Conservation (phyloP, 1,140 invertebrate genomes). For the Drosophila fuyamai region DNA sequence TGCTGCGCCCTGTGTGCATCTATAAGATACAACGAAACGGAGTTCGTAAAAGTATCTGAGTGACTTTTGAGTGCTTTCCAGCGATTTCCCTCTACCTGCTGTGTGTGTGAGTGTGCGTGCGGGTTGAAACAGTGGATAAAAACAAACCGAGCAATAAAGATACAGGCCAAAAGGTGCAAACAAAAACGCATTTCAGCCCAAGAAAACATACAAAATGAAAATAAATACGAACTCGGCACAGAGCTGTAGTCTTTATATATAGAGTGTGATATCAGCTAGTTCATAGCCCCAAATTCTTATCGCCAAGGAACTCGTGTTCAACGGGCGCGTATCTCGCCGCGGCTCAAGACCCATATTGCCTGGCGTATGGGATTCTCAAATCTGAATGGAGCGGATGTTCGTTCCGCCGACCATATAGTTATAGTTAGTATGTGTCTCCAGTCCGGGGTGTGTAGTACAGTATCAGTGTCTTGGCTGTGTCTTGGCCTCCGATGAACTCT, state of each 20-base stretch:
- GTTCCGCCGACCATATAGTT: conserved; percentile 16
- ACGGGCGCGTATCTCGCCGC: conserved; percentile 65
- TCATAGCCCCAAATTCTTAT: conserved; percentile 83
- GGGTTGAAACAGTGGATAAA: conserved; percentile 72
- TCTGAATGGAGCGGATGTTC: conserved; percentile 81
- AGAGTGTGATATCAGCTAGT: conserved; percentile 53
- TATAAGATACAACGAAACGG: conserved; percentile 60
- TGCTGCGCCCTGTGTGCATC: conserved; percentile 67
- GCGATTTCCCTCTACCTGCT: conserved; percentile 67
- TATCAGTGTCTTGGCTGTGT: conserved; percentile 35
- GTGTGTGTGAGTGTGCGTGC: conserved; percentile 27
- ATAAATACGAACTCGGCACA: not conserved
- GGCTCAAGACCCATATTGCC: conserved; percentile 30
- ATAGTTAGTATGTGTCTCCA: conserved; percentile 3
- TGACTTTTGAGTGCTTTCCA: conserved; percentile 70
- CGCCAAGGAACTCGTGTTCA: conserved; percentile 74
- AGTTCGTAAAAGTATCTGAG: conserved; percentile 75
- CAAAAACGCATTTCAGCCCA: conserved; percentile 52
- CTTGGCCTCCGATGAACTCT: conserved; percentile 78
- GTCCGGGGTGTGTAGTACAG: conserved; percentile 16
- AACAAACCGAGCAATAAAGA: conserved; percentile 77
- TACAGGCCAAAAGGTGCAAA: conserved; percentile 74
- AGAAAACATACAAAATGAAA: no score
- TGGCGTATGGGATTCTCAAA: conserved; percentile 48
- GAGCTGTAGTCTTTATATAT: conserved; percentile 8